Percentiles rank a stretch among this genome's conserved stretches.
These are phyloP conservation scores for Platypus cylindrus DNA, from an alignment of 2,888 invertebrate species.

Conservation along the genomic window DNA sequence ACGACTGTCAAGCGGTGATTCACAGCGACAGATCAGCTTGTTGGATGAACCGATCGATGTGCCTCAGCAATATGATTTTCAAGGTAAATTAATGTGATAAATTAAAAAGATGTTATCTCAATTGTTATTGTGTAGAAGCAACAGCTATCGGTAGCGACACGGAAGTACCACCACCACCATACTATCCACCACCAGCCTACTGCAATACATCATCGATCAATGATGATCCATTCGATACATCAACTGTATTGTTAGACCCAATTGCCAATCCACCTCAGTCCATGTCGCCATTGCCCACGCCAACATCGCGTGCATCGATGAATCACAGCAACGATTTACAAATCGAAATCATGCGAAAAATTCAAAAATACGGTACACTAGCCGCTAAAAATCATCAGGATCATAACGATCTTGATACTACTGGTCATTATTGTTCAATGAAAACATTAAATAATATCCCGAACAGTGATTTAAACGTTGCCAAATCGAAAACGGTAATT, in stretches of 20 bases:
- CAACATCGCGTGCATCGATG: neutral
- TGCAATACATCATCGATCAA: slow-evolving; percentile 34
- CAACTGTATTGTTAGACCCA: slow-evolving; percentile 22
- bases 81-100: too few relatives aligned
- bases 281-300: too few relatives aligned
- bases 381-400: neutral
- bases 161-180: slow-evolving; percentile 40
- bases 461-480: slow-evolving; percentile 19
- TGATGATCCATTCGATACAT: slow-evolving; percentile 55
- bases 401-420: too few relatives aligned
- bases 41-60: slow-evolving; percentile 65
- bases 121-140: too few relatives aligned
- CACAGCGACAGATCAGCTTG: slow-evolving; percentile 36
- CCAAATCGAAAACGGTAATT: slow-evolving; percentile 18
- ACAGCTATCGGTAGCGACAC: too few relatives aligned
- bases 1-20: too few relatives aligned
- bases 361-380: slow-evolving; percentile 8
- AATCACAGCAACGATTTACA: slow-evolving; percentile 9
- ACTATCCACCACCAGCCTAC: slow-evolving; percentile 43
- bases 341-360: slow-evolving; percentile 15
- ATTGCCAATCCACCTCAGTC: slow-evolving; percentile 8
- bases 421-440: too few relatives aligned
- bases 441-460: slow-evolving; percentile 23
- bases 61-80: slow-evolving; percentile 36
- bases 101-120: too few relatives aligned